These are phyloP conservation scores for Herminia tarsipennalis DNA, from an alignment of 2,888 invertebrate genomes.

Conservation along the genomic window DNA sequence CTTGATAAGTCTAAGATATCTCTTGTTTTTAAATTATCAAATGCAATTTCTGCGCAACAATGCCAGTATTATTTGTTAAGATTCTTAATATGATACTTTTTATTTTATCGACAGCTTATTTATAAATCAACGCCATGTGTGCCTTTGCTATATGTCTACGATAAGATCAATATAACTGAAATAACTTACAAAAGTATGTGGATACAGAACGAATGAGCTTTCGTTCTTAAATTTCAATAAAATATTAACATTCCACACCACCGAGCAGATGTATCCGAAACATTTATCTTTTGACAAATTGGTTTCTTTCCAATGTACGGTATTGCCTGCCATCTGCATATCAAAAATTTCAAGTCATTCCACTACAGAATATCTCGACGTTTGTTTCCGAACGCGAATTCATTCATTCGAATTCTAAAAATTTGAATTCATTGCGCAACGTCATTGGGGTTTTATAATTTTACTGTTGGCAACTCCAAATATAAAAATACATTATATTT, in stretches of 20 bases:
- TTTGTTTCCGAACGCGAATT: constrained; percentile 58
- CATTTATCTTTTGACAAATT: constrained; percentile 32
- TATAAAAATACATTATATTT: constrained; percentile 15
- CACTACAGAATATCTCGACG: constrained; percentile 47
- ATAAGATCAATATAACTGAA: no score
- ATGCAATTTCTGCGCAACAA: no score
- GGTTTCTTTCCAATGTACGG: constrained; percentile 28
- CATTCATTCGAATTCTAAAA: constrained; percentile 71
- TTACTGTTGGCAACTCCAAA: constrained; percentile 19
- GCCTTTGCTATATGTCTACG: no score
- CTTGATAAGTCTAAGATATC: constrained; percentile 11
- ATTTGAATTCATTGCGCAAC: constrained; percentile 68
- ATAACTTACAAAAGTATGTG: not conserved
- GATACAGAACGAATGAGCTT: not conserved
- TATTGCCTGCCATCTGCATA: constrained; percentile 49
- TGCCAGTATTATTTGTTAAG: no score
- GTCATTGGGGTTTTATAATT: constrained; percentile 63
- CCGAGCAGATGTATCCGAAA: constrained; percentile 35
- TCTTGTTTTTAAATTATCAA: no score
- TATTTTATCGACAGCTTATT: no score
- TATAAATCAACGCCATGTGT: no score
- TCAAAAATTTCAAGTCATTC: constrained; percentile 57
- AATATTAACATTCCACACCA: constrained; percentile 21
- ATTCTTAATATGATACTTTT: no score
- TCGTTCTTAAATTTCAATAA: constrained; percentile 1